Evolutionary conservation across 2,113 vertebrate species (phyloP), one percentile per base, ranked within the genome.

Genomic region (Hyperopisus bebe): DNA sequence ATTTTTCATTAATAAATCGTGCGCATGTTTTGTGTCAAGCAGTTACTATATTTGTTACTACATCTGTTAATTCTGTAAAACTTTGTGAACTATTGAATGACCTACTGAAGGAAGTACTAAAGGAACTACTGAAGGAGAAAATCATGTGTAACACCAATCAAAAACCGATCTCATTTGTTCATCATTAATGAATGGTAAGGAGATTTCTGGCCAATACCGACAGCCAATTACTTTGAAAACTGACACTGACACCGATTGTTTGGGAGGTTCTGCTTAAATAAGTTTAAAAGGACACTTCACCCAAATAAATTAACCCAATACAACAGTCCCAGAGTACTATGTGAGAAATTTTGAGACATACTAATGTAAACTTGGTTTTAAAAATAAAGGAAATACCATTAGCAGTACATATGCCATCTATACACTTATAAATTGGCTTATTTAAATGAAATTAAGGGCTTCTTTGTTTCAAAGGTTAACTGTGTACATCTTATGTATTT

Each of bases 381-480:
- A 80, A 77, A 80, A 42, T 80, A 42, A 15, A 80, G 35, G 15
- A 42, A 80, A 35, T 39, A 19, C 15, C 15, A 80, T 80, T 80
- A 80, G 31, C 74, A 42, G 74, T 80, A 80, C 74, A 42, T 80
- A 42, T 10, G 44, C 58, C n/a, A 74, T 48, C 19, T 46, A 17
- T 70, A 31, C 51, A n/a, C 50, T 83, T 27, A 31, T 39, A 53
- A 86, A 13, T 19, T 19, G 85, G 17, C 21, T n/a, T 82, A 53
- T 55, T 42, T 13, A 83, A 89, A 53, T 85, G 21, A 58, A 85
- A 47, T 74, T 51, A 80, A 89, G 62, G 88, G 66, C 44, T 74
- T 74, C 53, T 66, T 88, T 58, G 35, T 88, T 74, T 70, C 44
- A 70, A 48, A 5, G 15, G 46, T 58, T 24, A 58, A 58, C 55